Evolutionary conservation across 2,888 invertebrate species (phyloP), one percentile per base, ranked within the genome.

Genomic region (Plebejus anna): DNA sequence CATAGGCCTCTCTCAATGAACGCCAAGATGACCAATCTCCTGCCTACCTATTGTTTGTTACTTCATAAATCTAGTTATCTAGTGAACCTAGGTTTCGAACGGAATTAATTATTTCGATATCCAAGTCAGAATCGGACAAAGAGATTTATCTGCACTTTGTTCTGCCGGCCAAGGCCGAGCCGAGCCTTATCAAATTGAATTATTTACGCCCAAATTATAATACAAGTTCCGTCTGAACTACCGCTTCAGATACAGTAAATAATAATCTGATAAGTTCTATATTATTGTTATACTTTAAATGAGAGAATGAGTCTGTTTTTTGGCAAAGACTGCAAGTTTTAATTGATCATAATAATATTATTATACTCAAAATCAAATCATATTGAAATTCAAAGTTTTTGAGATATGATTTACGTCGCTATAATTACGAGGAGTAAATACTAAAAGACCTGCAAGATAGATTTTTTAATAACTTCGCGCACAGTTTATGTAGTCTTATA

Each of bases 121-220:
- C 59, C 59, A 59, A 66, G 66, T 11, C 11, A 47, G 6, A 71
- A 11, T 66, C 13, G 42, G 47, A 72, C 72, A 72, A 72, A 72
- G 72, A 72, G 72, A 72, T 72, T 72, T 72, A 47, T 72, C 47
- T 72, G 42, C 47, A 47, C 36, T 47, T 47, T 47, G 72, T 51
- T 73, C 55, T 28, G 7, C 51, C 16, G 32, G 51, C 73, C 73
- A 73, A 73, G 73, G 73, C 73, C 55, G 47, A 73, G 73, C 73
- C 73, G 22, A 55, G 73, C 73, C 73, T 73, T 73, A 73, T 73
- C 73, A 73, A 73, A 73, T 73, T 73, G 73, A 73, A 73, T 73
- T 73, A 73, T 73, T 73, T 73, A 73, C 73, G 73, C 73, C 73
- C 51, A 73, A 73, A 73, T 71, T 42, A 71, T 73, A 55, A 73